These are phyloP conservation scores for Gastrophysa polygoni DNA, from an alignment of 2,888 invertebrate species.

Conservation along the genomic window DNA sequence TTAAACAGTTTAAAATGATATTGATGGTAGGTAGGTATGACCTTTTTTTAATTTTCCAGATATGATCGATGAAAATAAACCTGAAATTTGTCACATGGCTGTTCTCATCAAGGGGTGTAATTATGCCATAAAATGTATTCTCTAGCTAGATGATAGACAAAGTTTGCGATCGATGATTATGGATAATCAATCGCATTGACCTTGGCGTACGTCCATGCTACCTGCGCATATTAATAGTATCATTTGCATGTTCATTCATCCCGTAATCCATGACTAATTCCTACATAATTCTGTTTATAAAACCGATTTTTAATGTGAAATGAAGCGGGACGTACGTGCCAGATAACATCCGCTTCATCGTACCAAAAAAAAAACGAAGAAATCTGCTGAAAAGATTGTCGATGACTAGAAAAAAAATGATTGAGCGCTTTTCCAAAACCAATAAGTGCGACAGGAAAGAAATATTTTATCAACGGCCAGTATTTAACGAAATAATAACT, in stretches of 20 bases:
- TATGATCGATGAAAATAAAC: too few relatives aligned
- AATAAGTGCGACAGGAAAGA: constrained; percentile 34
- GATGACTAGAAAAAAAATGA: constrained; percentile 42
- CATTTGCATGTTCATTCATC: constrained; percentile 34
- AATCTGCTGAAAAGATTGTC: constrained; percentile 38
- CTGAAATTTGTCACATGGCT: too few relatives aligned
- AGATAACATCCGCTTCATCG: constrained; percentile 41
- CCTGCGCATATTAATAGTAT: constrained; percentile 30
- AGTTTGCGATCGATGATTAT: not conserved
- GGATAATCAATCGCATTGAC: not conserved
- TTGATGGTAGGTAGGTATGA: too few relatives aligned
- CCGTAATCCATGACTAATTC: constrained; percentile 48
- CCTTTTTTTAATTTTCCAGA: too few relatives aligned
- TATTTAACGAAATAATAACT: constrained; percentile 21
- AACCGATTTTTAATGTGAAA: constrained; percentile 49
- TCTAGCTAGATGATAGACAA: too few relatives aligned
- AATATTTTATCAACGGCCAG: constrained; percentile 31
- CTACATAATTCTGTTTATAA: constrained; percentile 49
- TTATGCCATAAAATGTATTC: too few relatives aligned
- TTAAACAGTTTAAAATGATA: too few relatives aligned
- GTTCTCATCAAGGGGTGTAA: too few relatives aligned
- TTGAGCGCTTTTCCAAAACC: constrained; percentile 41
- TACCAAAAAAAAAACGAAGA: constrained; percentile 20
- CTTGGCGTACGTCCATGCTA: constrained; percentile 10
- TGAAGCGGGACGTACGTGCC: constrained; percentile 43